A percentile compares a stretch with the other conserved stretches of the same genome.
Conservation (phyloP, 1,140 invertebrate genomes). For the Psix sp. region DNA sequence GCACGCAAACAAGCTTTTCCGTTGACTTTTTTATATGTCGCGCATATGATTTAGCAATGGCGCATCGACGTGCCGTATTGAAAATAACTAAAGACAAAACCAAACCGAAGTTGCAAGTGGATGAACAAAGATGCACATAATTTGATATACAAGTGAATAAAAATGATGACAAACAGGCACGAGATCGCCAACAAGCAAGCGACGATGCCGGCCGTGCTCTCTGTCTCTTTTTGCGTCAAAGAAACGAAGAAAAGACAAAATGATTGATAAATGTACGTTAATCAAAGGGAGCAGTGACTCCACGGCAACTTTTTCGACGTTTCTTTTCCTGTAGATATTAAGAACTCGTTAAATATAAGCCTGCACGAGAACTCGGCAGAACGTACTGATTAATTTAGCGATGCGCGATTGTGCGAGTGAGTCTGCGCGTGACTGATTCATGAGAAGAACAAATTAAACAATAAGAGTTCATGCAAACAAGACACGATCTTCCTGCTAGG, state of each 20-base stretch:
- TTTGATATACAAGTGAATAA: no score
- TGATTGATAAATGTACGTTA: slow-evolving; percentile 33
- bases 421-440: slow-evolving; percentile 17
- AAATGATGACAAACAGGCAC: no score
- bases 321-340: slow-evolving; percentile 56
- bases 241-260: slow-evolving; percentile 12
- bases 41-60: no score
- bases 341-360: slow-evolving; percentile 49
- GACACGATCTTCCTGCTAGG: neutral
- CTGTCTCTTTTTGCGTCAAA: neutral
- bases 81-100: no score
- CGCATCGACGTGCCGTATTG: no score
- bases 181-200: no score
- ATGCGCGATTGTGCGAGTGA: slow-evolving; percentile 13
- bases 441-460: neutral
- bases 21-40: slow-evolving; percentile 31
- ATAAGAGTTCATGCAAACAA: neutral
- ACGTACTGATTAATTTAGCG: slow-evolving; percentile 73
- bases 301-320: slow-evolving; percentile 53
- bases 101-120: no score
- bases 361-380: slow-evolving; percentile 61
- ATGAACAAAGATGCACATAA: no score
- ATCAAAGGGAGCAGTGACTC: slow-evolving; percentile 50
- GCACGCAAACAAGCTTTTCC: slow-evolving; percentile 13
- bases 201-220: no score